Conservation (phyloP, 2,113 vertebrate species). For the Pavo muticus region DNA sequence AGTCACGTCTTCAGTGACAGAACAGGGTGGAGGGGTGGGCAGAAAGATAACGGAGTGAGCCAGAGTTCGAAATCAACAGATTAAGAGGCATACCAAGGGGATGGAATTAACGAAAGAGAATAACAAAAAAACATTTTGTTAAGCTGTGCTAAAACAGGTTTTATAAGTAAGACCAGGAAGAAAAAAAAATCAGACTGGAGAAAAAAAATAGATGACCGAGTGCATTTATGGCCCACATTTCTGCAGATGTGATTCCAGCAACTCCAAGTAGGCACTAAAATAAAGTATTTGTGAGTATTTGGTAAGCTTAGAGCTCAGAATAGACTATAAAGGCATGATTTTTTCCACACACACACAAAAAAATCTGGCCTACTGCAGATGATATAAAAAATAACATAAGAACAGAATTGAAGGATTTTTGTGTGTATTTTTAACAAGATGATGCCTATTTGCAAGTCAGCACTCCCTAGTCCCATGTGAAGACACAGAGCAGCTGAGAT, state of each 20-base stretch:
- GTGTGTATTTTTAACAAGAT: not conserved
- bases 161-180: fast-evolving
- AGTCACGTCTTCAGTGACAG: fast-evolving
- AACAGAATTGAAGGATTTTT: not conserved
- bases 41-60: not conserved
- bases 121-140: not conserved
- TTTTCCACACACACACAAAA: not conserved
- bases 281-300: not conserved
- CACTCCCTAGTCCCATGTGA: not conserved
- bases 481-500: not conserved
- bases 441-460: not conserved
- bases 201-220: fast-evolving
- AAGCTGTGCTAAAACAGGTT: not conserved
- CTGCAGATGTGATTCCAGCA: not conserved
- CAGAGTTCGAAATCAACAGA: not conserved
- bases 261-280: not conserved
- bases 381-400: not conserved
- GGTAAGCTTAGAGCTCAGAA: not conserved
- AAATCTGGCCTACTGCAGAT: not conserved
- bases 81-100: not conserved
- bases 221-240: fast-evolving
- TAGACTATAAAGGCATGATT: not conserved
- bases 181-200: not conserved
- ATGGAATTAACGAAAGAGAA: not conserved
- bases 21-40: not conserved